Evolutionary conservation across 2,888 invertebrate genomes (phyloP).

Genomic region (Cataglyphis cursor): DNA sequence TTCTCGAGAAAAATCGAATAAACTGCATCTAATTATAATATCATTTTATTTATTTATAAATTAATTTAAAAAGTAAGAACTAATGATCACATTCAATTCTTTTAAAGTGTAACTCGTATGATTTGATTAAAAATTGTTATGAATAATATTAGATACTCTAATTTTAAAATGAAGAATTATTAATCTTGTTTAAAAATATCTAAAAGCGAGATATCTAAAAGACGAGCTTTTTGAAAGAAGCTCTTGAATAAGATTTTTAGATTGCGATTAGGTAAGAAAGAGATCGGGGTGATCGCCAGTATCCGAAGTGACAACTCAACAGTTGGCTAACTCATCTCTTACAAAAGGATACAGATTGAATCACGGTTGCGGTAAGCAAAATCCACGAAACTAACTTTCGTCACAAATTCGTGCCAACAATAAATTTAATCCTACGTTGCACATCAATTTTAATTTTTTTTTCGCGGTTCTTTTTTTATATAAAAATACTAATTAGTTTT

Average conservation of each 20-base stretch:
- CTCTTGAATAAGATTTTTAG: neutral
- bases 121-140: neutral
- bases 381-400: neutral
- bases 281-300: neutral
- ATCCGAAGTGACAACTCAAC: neutral
- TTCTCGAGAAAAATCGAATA: neutral
- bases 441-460: neutral
- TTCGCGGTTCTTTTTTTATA: neutral
- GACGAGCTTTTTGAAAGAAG: neutral
- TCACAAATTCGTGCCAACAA: neutral
- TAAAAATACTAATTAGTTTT: neutral
- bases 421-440: neutral
- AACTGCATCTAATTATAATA: neutral
- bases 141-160: neutral
- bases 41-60: neutral
- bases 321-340: neutral
- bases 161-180: neutral
- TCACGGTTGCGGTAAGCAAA: constrained; percentile 16
- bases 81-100: neutral
- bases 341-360: neutral
- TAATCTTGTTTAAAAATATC: neutral
- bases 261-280: constrained; percentile 9
- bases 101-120: neutral
- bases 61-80: neutral
- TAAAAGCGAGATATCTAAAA: no score